Evolutionary conservation across 1,140 invertebrate species (phyloP), one percentile per base, ranked within the genome.

Genomic region (Pachyrhynchus sulphureomaculatus): DNA sequence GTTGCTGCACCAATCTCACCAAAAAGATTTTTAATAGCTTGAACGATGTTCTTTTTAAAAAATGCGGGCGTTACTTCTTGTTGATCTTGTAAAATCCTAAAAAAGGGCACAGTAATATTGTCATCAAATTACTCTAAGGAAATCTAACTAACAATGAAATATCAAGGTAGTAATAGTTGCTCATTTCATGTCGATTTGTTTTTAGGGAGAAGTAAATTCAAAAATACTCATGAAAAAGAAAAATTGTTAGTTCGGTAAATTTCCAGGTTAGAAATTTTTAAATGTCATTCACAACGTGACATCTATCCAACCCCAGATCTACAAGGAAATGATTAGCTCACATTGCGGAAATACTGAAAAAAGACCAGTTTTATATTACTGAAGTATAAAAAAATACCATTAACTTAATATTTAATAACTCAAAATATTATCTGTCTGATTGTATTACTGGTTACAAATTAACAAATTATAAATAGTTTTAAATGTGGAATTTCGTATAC

Each of bases 41-140:
- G 70, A 32, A 82, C 72, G 54, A 88, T 77, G 67, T 84, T 82
- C 37, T 81, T 81, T 64, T 84, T 84, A 37, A 86, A 76, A 57
- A 74, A 81, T 0, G 77, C 77, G 0, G 71, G 66, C 23, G 77
- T 81, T 45, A 85, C 57, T 36, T 75, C 65, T 12, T 71, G 24
- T 23, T 75, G 62, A n/a, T 75, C 36, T 51, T 75, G 67, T 37
- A 85, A 67, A 68, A 81, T 76, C 64, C 85, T 86, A 68, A 4
- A 79, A 79, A 52, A 48, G 12, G 53, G 23, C 3, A 32, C 4
- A n/a, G 37, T 1, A 36, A 52, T n/a, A 29, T 1, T n/a, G 18
- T 24, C 6, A 41, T 51, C 48, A 32, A 52, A 24, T 41, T 48
- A 53, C 37, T 32, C 10, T 58, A 12, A 48, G 61, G 51, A 29